Conservation (phyloP, 2,797 vertebrate species). For the Pseudotriccus pelzelni region DNA sequence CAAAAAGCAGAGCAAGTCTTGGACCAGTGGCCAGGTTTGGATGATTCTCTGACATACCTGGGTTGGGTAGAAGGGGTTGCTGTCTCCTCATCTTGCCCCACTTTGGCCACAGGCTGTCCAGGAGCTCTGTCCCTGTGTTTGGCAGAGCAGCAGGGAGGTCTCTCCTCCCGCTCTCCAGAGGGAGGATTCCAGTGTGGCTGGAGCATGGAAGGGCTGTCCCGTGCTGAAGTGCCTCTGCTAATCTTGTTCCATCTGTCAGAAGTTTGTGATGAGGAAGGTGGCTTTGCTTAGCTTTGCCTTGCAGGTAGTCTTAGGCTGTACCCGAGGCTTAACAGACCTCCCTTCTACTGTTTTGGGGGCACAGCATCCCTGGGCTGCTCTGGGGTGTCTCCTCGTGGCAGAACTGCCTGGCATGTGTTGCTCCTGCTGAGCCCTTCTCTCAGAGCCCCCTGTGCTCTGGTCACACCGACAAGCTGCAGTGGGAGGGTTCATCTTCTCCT, state of each 20-base stretch:
- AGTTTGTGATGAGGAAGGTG: neutral
- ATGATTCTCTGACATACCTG: neutral
- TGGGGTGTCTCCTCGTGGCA: neutral
- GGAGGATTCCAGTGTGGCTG: neutral
- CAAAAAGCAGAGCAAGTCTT: neutral
- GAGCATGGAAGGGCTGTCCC: neutral
- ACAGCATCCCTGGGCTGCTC: neutral
- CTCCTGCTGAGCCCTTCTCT: neutral
- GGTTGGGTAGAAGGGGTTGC: neutral
- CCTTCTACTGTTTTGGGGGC: neutral
- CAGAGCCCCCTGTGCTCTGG: neutral
- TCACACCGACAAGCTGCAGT: too few relatives aligned
- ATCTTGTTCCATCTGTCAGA: neutral
- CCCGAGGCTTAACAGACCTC: neutral
- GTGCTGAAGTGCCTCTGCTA: neutral
- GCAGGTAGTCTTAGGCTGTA: neutral
- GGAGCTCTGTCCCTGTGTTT: neutral
- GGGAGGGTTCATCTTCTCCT: neutral
- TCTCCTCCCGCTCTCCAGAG: too few relatives aligned
- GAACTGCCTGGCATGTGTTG: neutral
- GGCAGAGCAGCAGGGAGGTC: neutral
- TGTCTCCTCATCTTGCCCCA: neutral
- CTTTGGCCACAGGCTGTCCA: neutral
- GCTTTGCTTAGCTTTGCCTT: neutral
- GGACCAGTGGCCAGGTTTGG: rapidly evolving